phyloP scores from a whole-genome alignment of 2,888 invertebrate species.

The Ethmia dodecea region DNA sequence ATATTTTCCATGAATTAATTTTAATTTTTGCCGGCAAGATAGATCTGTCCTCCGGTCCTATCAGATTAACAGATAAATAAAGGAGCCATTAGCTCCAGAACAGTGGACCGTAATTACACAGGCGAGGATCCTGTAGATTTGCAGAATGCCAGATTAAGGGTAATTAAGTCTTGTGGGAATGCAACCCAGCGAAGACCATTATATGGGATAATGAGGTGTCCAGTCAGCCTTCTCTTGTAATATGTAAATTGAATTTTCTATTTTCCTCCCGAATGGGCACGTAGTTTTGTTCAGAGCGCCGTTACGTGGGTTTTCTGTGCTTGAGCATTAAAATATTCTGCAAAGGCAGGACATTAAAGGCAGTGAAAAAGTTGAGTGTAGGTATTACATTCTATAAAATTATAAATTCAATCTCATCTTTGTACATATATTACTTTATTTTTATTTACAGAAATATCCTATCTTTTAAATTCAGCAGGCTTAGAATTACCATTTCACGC shows the following conservation, averaged over 20 bases:
- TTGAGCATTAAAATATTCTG: too few relatives aligned
- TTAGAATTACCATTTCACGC: too few relatives aligned
- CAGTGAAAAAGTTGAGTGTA: too few relatives aligned
- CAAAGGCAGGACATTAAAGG: too few relatives aligned
- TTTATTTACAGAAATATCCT: too few relatives aligned
- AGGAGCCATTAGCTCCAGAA: constrained; percentile 59
- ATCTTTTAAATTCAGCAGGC: too few relatives aligned
- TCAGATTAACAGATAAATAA: constrained; percentile 61
- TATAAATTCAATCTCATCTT: too few relatives aligned
- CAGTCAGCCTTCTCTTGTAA: constrained; percentile 60
- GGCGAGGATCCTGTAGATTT: constrained; percentile 59
- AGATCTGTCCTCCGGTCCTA: too few relatives aligned
- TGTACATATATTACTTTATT: too few relatives aligned
- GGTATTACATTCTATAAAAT: too few relatives aligned
- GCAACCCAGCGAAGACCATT: constrained; percentile 55
- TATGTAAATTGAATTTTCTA: constrained; percentile 71
- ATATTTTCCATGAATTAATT: too few relatives aligned
- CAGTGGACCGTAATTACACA: constrained; percentile 61
- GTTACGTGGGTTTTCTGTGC: constrained; percentile 6
- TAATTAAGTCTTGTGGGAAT: constrained; percentile 69
- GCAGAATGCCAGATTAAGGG: constrained; percentile 67
- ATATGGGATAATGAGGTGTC: constrained; percentile 72
- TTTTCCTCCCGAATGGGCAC: constrained; percentile 36
- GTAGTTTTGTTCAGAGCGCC: constrained; percentile 28
- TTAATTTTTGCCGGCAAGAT: too few relatives aligned